Evolutionary conservation across 2,888 invertebrate genomes (phyloP).

Genomic region (Synergus japonicus): DNA sequence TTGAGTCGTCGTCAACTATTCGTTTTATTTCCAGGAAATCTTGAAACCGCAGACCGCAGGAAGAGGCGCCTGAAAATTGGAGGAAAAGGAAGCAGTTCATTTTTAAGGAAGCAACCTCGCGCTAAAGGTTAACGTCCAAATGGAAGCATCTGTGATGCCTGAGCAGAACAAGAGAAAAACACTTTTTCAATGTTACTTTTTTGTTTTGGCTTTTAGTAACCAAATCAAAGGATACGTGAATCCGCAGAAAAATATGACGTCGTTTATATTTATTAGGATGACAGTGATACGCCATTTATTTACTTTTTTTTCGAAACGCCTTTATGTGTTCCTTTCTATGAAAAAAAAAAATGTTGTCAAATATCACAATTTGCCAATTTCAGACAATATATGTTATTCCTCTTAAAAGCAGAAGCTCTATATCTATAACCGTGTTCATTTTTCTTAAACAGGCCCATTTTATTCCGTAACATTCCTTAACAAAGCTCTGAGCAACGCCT

Average conservation of each 20-base stretch:
- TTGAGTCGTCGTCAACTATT: slow-evolving; percentile 32
- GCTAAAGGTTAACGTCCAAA: slow-evolving; percentile 37
- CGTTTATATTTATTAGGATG: slow-evolving; percentile 37
- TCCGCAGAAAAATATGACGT: slow-evolving; percentile 32
- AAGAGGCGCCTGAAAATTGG: slow-evolving; percentile 36
- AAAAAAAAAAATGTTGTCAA: background rate
- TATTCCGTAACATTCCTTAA: no score
- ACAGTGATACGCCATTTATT: slow-evolving; percentile 33
- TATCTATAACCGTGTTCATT: no score
- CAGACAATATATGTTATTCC: no score
- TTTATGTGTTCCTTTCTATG: background rate
- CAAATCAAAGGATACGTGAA: slow-evolving; percentile 21
- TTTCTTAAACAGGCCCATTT: no score
- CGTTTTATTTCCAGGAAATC: slow-evolving; percentile 36
- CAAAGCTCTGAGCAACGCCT: no score
- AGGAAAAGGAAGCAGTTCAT: slow-evolving; percentile 40
- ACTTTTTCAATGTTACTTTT: slow-evolving; percentile 24
- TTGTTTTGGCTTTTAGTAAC: slow-evolving; percentile 33
- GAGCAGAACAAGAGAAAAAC: slow-evolving; percentile 27
- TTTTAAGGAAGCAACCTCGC: slow-evolving; percentile 29
- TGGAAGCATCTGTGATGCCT: slow-evolving; percentile 39
- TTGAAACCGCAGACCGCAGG: slow-evolving; percentile 16
- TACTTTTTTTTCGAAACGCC: background rate
- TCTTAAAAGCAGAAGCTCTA: no score
- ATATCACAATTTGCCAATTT: no score